Evolutionary conservation across 2,113 vertebrate species (phyloP).

Genomic region (Triplophysa tibetana): DNA sequence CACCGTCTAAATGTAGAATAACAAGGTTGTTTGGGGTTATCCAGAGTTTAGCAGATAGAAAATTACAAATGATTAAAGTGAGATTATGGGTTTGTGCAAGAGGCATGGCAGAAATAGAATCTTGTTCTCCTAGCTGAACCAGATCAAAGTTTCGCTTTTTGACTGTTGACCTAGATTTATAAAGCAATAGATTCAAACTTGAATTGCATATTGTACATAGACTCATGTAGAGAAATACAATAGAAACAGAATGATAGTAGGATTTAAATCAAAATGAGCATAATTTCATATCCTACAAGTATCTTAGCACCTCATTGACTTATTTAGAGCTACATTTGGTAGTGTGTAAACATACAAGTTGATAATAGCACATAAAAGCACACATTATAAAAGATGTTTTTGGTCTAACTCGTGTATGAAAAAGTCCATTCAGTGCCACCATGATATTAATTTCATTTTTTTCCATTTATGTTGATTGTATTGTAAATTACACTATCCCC

Average conservation of each 20-base stretch:
- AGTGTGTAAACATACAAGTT: too few species aligned
- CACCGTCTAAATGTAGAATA: not conserved
- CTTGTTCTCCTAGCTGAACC: not conserved
- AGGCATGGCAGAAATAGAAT: not conserved
- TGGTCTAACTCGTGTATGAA: too few species aligned
- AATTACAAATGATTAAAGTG: slow-evolving; percentile 5
- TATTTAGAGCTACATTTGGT: too few species aligned
- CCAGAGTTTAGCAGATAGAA: slow-evolving; percentile 2
- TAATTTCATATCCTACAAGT: too few species aligned
- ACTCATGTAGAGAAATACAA: not conserved
- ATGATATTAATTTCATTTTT: not conserved
- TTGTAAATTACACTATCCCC: slow-evolving; percentile 26
- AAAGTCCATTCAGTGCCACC: not conserved
- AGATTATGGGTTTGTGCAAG: not conserved
- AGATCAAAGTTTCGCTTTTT: slow-evolving; percentile 8
- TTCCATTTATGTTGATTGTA: not conserved
- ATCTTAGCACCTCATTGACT: too few species aligned
- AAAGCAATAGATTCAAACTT: not conserved
- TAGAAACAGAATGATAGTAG: not conserved
- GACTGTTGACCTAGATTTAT: slow-evolving; percentile 21
- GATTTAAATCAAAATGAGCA: not conserved
- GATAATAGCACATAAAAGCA: too few species aligned
- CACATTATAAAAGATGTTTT: too few species aligned
- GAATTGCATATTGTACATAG: not conserved
- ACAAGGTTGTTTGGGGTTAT: not conserved